Evolutionary conservation across 2,797 vertebrate genomes (phyloP).

Genomic region (Botia almorhae): DNA sequence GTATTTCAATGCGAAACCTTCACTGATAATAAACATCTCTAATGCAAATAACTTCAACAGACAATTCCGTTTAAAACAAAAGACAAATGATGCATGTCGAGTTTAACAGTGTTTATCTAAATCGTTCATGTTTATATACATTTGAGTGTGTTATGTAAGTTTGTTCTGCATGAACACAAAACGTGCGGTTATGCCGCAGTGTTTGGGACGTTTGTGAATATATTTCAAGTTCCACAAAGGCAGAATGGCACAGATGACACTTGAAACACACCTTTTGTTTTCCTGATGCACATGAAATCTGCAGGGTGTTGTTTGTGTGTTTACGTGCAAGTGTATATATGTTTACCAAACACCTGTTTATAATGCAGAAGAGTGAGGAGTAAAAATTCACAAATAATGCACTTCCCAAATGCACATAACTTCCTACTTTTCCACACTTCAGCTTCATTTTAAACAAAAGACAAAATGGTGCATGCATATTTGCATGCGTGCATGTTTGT

Average conservation of each 20-base stretch:
- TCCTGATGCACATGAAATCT: slow-evolving; percentile 27
- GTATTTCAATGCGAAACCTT: slow-evolving; percentile 27
- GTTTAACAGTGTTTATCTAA: neutral
- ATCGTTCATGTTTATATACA: neutral
- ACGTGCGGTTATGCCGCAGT: neutral
- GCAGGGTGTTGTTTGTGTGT: slow-evolving; percentile 45
- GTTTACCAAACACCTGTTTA: slow-evolving; percentile 88
- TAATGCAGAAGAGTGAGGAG: slow-evolving; percentile 74
- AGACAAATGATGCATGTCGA: neutral
- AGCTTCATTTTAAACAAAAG: slow-evolving; percentile 17
- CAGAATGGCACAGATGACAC: neutral
- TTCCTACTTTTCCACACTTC: neutral
- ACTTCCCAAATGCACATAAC: slow-evolving; percentile 7
- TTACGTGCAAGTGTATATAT: slow-evolving; percentile 75
- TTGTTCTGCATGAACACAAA: neutral
- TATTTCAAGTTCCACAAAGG: neutral
- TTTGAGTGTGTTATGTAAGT: neutral
- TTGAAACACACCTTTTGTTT: neutral
- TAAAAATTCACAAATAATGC: slow-evolving; percentile 9
- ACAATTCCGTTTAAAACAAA: slow-evolving; percentile 24
- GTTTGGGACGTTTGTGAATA: neutral
- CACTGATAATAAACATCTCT: slow-evolving; percentile 31
- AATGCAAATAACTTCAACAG: slow-evolving; percentile 30
- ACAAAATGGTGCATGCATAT: neutral
- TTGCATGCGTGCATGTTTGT: too few species aligned